Conservation (phyloP, 2,113 vertebrate genomes). For the Ammodytes marinus region DNA sequence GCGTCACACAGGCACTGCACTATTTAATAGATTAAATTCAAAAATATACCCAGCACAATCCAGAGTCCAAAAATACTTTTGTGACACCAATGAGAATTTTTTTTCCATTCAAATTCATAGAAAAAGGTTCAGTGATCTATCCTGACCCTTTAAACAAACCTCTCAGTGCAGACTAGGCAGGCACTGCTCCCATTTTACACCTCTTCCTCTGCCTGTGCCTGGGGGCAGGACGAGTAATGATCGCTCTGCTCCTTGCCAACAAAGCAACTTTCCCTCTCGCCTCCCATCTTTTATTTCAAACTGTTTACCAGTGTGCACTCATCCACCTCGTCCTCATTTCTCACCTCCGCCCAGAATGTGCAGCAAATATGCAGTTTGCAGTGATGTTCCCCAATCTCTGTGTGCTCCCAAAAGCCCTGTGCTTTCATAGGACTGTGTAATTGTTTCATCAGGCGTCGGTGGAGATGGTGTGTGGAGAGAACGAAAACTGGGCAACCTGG, state of each 20-base stretch:
- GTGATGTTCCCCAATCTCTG: constrained; percentile 41
- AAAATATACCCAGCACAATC: background rate
- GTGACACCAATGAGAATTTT: constrained; percentile 27
- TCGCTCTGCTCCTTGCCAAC: constrained; percentile 70
- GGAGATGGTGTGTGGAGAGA: constrained; percentile 53
- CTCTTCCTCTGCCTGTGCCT: constrained; percentile 55
- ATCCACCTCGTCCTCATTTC: constrained; percentile 85
- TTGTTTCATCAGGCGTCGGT: constrained; percentile 66
- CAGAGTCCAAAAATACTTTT: background rate
- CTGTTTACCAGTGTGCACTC: constrained; percentile 78
- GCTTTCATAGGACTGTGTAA: constrained; percentile 44
- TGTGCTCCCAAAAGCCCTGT: constrained; percentile 25
- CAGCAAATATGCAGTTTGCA: constrained; percentile 47
- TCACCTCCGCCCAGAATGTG: constrained; percentile 75
- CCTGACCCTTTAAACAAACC: constrained; percentile 75
- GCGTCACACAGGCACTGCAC: too few species aligned
- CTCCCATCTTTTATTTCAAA: constrained; percentile 76
- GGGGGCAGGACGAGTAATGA: constrained; percentile 71
- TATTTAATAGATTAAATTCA: background rate
- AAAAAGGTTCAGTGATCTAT: constrained; percentile 56
- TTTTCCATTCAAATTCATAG: constrained; percentile 59
- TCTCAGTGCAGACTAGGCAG: constrained; percentile 53
- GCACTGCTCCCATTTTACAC: constrained; percentile 54
- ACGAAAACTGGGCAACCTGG: constrained; percentile 41
- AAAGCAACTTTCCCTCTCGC: constrained; percentile 77